Evolutionary conservation across 2,888 invertebrate species (phyloP).

Genomic region (Ophraella communa): DNA sequence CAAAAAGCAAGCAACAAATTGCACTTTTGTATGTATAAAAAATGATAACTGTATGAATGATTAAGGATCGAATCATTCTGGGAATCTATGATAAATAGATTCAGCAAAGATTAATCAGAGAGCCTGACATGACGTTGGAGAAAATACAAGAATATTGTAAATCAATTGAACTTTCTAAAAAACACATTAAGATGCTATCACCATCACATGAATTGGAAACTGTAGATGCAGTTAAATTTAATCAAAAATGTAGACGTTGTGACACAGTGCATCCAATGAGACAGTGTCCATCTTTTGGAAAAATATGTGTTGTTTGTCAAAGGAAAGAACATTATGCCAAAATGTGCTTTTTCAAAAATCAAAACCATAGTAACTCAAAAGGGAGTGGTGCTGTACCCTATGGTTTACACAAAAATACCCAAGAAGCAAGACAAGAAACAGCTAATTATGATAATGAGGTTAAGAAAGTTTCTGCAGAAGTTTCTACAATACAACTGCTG

Average conservation of each 20-base stretch:
- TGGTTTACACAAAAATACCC: background rate
- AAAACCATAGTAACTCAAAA: background rate
- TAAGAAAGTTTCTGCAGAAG: too few species aligned
- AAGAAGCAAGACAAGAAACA: constrained; percentile 6
- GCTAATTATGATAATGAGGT: too few species aligned
- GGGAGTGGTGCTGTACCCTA: background rate
- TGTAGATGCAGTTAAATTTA: constrained; percentile 9
- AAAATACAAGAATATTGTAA: constrained; percentile 16
- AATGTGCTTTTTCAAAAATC: background rate
- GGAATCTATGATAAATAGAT: constrained; percentile 4
- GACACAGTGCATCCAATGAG: constrained; percentile 6
- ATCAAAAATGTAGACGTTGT: constrained; percentile 13
- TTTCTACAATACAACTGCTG: too few species aligned
- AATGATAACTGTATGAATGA: background rate
- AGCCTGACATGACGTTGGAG: constrained; percentile 11
- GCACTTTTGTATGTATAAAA: too few species aligned
- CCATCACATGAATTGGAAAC: background rate
- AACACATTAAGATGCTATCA: constrained; percentile 11
- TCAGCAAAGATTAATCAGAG: constrained; percentile 17
- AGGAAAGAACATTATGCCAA: constrained; percentile 16
- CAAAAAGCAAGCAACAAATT: constrained; percentile 10
- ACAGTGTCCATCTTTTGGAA: constrained; percentile 19
- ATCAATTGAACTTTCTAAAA: constrained; percentile 9
- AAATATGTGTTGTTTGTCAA: constrained; percentile 14
- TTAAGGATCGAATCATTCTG: constrained; percentile 10